Evolutionary conservation across 2,113 vertebrate species (phyloP), one percentile per base, ranked within the genome.

Genomic region (Amphiprion percula): DNA sequence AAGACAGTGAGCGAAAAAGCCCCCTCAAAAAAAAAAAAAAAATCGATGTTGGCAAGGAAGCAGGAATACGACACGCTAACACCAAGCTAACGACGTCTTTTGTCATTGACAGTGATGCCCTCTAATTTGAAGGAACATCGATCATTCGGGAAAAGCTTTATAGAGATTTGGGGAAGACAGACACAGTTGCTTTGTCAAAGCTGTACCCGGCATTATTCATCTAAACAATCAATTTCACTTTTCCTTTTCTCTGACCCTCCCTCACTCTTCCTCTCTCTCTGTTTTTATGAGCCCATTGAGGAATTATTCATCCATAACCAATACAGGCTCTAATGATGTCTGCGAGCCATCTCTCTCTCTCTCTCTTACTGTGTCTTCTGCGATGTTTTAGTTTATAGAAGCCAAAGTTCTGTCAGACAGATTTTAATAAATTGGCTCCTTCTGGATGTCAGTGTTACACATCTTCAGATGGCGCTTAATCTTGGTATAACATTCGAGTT

Each of bases 341-440:
- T 85, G 74, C 26, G 15, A 87, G 72, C 66, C 56, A 21, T 70
- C 3, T 47, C 71, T 71, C 12, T 17, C 67, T 10, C 46, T 15
- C 24, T 15, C 28, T 16, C 55, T 30, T 67, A 28, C 39, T 15
- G 53, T 0, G 12, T 0, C 33, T 24, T 19, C 37, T 39, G 60
- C 37, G 11, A 60, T 74, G 63, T 76, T 72, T 59, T 66, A 37
- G 59, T 67, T 68, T n/a, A 19, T 21, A 44, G 47, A 82, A 60
- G 56, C 74, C 33, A 26, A 68, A 64, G 44, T 76, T 74, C 47
- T 84, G 77, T 79, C 72, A 74, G 56, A 68, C 10, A 56, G 68
- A 74, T 80, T 77, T 80, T 61, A 65, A 79, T 76, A 83, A 91
- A 93, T 90, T 84, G 87, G 65, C 80, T 88, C 82, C 84, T 86